Percentiles rank a stretch among this genome's conserved stretches.
These are phyloP conservation scores for Ophion costatus DNA, from an alignment of 2,888 invertebrate genomes.

Conservation along the genomic window DNA sequence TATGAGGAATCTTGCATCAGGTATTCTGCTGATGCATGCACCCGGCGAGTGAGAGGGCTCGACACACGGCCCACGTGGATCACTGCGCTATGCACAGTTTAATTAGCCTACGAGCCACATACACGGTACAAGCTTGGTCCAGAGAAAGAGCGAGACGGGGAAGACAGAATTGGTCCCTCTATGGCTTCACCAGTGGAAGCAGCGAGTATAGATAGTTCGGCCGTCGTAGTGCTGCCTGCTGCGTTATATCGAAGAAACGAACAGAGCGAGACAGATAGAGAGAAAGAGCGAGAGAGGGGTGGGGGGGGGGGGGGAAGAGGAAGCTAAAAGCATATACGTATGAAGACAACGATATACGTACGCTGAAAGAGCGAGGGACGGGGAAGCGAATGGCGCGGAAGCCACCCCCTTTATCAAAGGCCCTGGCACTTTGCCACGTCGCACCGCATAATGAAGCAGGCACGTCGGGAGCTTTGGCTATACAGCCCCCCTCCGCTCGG, in stretches of 20 bases:
- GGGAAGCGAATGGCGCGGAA: slow-evolving; percentile 49
- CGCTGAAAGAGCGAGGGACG: slow-evolving; percentile 53
- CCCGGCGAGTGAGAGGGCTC: slow-evolving; percentile 35
- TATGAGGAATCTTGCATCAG: slow-evolving; percentile 56
- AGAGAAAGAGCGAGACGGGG: background rate
- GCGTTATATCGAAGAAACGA: slow-evolving; percentile 42
- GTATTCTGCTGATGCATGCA: slow-evolving; percentile 62
- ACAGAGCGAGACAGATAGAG: slow-evolving; percentile 23
- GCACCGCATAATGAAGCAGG: slow-evolving; percentile 82
- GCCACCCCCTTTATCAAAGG: slow-evolving; percentile 77
- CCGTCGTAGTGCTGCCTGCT: slow-evolving; percentile 37
- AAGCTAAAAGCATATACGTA: slow-evolving; percentile 10
- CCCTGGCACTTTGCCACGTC: slow-evolving; percentile 81
- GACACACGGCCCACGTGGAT: slow-evolving; percentile 25
- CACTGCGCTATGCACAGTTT: slow-evolving; percentile 65
- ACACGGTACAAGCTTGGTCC: slow-evolving; percentile 24
- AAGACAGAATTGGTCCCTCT: slow-evolving; percentile 33
- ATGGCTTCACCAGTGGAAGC: slow-evolving; percentile 26
- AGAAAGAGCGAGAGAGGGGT: no score
- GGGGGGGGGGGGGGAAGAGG: no score
- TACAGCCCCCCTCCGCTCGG: slow-evolving; percentile 23
- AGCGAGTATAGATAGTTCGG: slow-evolving; percentile 36
- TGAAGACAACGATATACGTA: slow-evolving; percentile 17
- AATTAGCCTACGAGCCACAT: slow-evolving; percentile 63
- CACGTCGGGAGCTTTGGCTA: slow-evolving; percentile 78